phyloP scores from a whole-genome alignment of 1,140 invertebrate species.

The Drosophila sproati region DNA sequence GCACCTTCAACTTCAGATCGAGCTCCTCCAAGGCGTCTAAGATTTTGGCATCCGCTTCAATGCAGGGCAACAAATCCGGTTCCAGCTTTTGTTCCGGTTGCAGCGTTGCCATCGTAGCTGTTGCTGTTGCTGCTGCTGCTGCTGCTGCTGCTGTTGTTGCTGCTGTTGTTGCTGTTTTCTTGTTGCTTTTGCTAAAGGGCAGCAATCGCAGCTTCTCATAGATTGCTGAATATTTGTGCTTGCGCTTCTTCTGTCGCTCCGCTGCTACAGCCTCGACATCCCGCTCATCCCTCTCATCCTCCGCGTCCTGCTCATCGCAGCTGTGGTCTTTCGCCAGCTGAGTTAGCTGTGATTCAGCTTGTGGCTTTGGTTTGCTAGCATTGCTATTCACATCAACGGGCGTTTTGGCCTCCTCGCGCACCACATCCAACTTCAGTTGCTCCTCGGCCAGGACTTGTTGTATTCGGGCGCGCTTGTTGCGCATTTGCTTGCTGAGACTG shows the following conservation, averaged over 20 bases:
- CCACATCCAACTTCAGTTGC: slow-evolving; percentile 33
- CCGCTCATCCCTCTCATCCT: slow-evolving; percentile 10
- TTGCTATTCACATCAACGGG: slow-evolving; percentile 26
- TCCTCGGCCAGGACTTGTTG: slow-evolving; percentile 4
- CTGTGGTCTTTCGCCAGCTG: slow-evolving; percentile 1
- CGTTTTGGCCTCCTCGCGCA: slow-evolving; percentile 60
- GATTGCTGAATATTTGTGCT: slow-evolving; percentile 76
- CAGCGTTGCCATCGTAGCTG: background rate
- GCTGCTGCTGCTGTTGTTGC: slow-evolving; percentile 30
- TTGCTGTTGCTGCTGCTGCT: background rate
- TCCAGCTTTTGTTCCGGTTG: background rate
- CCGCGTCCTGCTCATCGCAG: background rate
- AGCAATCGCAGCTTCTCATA: slow-evolving; percentile 77
- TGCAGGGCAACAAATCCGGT: slow-evolving; percentile 37
- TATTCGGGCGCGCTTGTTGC: slow-evolving; percentile 10
- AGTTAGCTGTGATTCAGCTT: slow-evolving; percentile 15
- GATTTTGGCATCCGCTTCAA: slow-evolving; percentile 69
- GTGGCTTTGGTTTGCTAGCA: slow-evolving; percentile 32
- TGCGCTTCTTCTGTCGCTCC: slow-evolving; percentile 65
- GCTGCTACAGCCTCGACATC: slow-evolving; percentile 34
- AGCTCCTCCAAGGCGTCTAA: slow-evolving; percentile 68
- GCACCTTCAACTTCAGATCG: slow-evolving; percentile 66
- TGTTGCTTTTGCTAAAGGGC: slow-evolving; percentile 52
- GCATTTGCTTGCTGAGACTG: slow-evolving; percentile 28
- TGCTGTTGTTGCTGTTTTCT: slow-evolving; percentile 40